Evolutionary conservation across 2,113 vertebrate species (phyloP), one percentile per base, ranked within the genome.

Genomic region (Carassius carassius): DNA sequence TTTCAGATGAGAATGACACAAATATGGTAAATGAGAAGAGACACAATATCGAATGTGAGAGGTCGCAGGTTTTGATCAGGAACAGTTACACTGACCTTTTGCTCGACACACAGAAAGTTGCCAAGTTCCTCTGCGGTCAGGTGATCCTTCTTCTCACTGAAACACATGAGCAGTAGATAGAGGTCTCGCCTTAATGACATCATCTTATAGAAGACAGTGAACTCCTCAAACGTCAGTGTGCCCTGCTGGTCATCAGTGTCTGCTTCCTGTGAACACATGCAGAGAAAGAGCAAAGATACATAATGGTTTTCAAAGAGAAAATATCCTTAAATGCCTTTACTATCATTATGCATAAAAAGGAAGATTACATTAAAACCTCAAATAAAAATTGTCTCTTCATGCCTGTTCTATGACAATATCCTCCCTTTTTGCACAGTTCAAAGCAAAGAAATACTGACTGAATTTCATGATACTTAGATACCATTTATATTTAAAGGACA

Each of bases 181-280:
- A 99, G 95, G 72, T 99, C 98, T 17, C 98, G 94, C 16, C 98
- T 94, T 84, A 98, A 89, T 4, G 98, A 99, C 96, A 99, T 99
- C 98, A 99, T 99, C 93, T 96, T 97, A 92, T 99, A 99, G 91
- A 99, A 99, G 77, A 99, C 97, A 0, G 95, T 96, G 91, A 99
- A 99, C 70, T 99, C 98, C 81, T 98, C 97, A 69, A 98, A 99
- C 0, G 97, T 98, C 83, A 99, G 85, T 0, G 97, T 97, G 76
- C 98, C 98, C 89, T 98, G 97, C 79, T 99, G 97, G 84, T 99
- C 97, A 86, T 99, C 97, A 0, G 98, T 98, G 90, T 99, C 98
- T 2, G 98, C 98, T 91, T 99, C 98, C 98, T 99, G 87, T 70
- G 35, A 79, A 23, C 23, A 51, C 25, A 78, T 17, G 74, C 32